phyloP scores from a whole-genome alignment of 2,888 invertebrate genomes.

The Diarsia mendica region DNA sequence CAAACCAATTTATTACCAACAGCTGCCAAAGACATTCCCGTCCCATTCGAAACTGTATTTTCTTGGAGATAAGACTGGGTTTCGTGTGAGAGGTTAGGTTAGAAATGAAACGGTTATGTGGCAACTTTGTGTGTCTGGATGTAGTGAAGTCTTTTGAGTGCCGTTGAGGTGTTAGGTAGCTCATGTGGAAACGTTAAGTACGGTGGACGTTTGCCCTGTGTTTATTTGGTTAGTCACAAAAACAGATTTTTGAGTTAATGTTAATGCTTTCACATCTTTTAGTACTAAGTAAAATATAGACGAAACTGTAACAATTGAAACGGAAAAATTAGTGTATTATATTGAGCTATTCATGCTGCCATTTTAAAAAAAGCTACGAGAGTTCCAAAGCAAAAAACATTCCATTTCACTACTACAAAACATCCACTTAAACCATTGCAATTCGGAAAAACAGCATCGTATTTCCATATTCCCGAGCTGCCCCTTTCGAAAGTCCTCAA shows the following conservation, averaged over 20 bases:
- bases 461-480: conserved; percentile 80
- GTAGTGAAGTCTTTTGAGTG: conserved; percentile 75
- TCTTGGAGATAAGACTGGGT: conserved; percentile 10
- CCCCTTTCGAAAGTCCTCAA: conserved; percentile 83
- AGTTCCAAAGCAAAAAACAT: conserved; percentile 21
- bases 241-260: conserved; percentile 23
- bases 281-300: neutral
- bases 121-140: conserved; percentile 63
- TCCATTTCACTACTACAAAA: conserved; percentile 48
- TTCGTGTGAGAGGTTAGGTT: neutral
- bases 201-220: conserved; percentile 64
- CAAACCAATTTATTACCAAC: conserved; percentile 70
- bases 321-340: neutral
- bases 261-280: neutral
- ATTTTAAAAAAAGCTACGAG: conserved; percentile 23
- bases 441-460: conserved; percentile 73
- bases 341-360: neutral
- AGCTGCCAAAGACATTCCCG: conserved; percentile 8
- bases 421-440: conserved; percentile 64
- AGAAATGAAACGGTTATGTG: conserved; percentile 51
- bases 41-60: conserved; percentile 45
- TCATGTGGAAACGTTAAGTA: conserved; percentile 69
- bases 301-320: neutral
- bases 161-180: conserved; percentile 69
- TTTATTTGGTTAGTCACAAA: conserved; percentile 47